Evolutionary conservation across 2,797 vertebrate species (phyloP).

Genomic region (Australoheros facetus): DNA sequence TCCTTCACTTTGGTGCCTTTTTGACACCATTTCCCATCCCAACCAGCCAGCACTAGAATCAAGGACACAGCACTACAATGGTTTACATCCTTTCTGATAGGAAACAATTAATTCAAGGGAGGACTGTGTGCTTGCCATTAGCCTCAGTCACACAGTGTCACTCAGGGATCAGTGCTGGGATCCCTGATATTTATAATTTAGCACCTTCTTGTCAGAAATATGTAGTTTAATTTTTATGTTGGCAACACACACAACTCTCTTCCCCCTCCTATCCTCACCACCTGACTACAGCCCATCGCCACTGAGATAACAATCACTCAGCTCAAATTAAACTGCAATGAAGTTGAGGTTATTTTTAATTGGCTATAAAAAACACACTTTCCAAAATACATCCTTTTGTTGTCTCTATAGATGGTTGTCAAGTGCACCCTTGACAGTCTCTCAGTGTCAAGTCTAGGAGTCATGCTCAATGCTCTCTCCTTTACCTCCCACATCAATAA

Average conservation of each 20-base stretch:
- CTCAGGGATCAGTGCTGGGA: neutral
- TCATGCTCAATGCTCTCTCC: neutral
- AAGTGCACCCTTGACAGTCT: too few relatives aligned
- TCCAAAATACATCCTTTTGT: neutral
- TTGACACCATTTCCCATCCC: neutral
- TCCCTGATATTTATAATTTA: neutral
- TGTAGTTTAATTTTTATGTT: neutral
- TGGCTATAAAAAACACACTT: neutral
- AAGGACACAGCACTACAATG: neutral
- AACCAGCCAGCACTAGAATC: neutral
- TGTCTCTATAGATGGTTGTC: neutral
- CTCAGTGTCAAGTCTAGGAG: too few relatives aligned
- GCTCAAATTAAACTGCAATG: too few relatives aligned
- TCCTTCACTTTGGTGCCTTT: neutral
- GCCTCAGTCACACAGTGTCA: neutral
- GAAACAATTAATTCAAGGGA: neutral
- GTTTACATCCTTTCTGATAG: neutral
- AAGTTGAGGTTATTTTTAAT: neutral
- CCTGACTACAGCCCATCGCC: rapidly evolving
- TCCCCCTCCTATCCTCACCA: neutral
- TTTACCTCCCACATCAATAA: neutral
- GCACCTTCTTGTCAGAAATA: neutral
- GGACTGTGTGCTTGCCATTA: neutral
- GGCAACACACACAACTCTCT: neutral
- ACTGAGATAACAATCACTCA: too few relatives aligned